Percentiles rank a stretch among this genome's conserved stretches.
phyloP scores from a whole-genome alignment of 2,113 vertebrate genomes.

The Tragelaphus strepsiceros region DNA sequence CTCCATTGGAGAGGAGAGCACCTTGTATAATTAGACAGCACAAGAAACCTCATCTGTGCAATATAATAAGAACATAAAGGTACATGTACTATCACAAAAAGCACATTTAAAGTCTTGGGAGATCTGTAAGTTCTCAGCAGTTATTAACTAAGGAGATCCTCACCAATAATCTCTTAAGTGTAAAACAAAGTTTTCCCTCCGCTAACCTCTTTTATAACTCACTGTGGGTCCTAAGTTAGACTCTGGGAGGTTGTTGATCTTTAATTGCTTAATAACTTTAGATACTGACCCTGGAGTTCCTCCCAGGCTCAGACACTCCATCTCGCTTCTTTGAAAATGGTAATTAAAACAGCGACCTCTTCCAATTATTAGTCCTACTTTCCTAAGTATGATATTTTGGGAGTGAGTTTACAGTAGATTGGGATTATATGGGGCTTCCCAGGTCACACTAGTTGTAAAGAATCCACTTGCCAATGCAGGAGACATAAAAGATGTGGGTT shows the following conservation, averaged over 20 bases:
- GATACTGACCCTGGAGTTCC: not conserved
- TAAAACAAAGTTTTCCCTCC: not conserved
- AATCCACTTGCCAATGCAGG: not conserved
- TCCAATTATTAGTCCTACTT: not conserved
- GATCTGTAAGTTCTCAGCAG: not conserved
- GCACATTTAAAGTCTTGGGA: not conserved
- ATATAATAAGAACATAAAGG: slow-evolving; percentile 8
- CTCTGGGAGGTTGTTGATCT: not conserved
- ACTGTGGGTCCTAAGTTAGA: not conserved
- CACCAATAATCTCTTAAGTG: not conserved
- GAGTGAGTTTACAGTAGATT: not conserved
- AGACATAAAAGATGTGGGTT: not conserved
- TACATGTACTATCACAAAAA: not conserved
- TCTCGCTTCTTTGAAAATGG: not conserved
- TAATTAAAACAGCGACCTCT: not conserved
- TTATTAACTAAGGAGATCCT: slow-evolving; percentile 15
- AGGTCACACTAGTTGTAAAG: not conserved
- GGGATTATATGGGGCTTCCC: not conserved
- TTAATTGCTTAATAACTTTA: not conserved
- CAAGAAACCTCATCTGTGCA: slow-evolving; percentile 9
- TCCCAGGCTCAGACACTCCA: not conserved
- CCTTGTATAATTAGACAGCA: slow-evolving; percentile 39
- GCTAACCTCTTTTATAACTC: not conserved
- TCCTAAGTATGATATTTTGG: not conserved
- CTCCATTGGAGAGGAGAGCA: slow-evolving; percentile 37